Evolutionary conservation across 2,888 invertebrate species (phyloP).

Genomic region (Drosophila anceps): DNA sequence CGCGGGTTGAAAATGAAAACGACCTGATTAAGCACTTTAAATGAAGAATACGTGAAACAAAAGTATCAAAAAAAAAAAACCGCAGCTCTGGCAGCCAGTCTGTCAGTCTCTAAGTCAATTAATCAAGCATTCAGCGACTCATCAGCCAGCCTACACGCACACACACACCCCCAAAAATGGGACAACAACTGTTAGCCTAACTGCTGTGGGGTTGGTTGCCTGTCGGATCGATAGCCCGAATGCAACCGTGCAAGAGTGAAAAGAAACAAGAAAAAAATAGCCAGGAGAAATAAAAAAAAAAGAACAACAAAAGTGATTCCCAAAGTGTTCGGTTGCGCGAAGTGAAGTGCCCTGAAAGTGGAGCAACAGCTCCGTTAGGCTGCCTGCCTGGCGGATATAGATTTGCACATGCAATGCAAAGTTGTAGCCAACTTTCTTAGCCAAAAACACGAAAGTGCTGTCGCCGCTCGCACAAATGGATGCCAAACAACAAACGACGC

Average conservation of each 20-base stretch:
- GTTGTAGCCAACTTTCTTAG: slow-evolving; percentile 44
- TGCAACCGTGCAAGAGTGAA: slow-evolving; percentile 73
- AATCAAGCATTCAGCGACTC: slow-evolving; percentile 5
- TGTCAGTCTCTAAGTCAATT: slow-evolving; percentile 18
- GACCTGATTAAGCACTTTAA: slow-evolving; percentile 35
- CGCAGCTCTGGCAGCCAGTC: slow-evolving; percentile 9
- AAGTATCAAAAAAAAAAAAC: slow-evolving; percentile 26
- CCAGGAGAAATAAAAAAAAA: slow-evolving; percentile 3
- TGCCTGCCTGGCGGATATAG: slow-evolving; percentile 5
- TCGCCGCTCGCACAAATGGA: slow-evolving; percentile 62
- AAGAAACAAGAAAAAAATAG: slow-evolving; percentile 10
- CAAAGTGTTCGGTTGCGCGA: slow-evolving; percentile 18
- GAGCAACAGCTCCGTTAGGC: slow-evolving; percentile 48
- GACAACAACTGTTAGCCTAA: slow-evolving; percentile 34
- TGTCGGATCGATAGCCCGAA: slow-evolving; percentile 68
- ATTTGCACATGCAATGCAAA: slow-evolving; percentile 31
- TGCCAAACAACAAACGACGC: slow-evolving; percentile 62
- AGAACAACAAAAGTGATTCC: slow-evolving; percentile 40
- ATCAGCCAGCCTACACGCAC: slow-evolving; percentile 10
- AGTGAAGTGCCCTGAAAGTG: slow-evolving; percentile 49
- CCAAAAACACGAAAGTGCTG: slow-evolving; percentile 31
- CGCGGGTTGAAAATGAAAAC: slow-evolving; percentile 61
- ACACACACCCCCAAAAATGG: slow-evolving; percentile 35
- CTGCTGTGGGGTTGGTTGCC: slow-evolving; percentile 54
- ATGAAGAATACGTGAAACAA: slow-evolving; percentile 21